Base-by-base conservation (phyloP, 2,113 vertebrate species). In the Anguilla japonica region DNA sequence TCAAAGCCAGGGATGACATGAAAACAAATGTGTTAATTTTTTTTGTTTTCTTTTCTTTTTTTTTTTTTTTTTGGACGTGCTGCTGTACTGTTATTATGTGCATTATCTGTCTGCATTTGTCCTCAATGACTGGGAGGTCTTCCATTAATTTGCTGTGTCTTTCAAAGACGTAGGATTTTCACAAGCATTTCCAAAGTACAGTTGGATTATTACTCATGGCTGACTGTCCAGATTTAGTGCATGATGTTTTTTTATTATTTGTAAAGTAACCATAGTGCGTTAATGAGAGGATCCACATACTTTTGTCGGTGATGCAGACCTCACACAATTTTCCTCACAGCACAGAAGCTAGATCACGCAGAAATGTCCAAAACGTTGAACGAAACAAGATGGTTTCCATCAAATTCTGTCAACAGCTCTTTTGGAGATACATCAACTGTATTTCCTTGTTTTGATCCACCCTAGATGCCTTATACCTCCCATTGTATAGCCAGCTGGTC, bases 1-100 rank as follows among this genome's bases (percentile, higher is more conserved):
- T 20, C 14, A 15, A 41, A 63, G 83, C 20, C 26, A 29, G 18
- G 6, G 0, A 50, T 18, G 67, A 46, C 18, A 40, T 79, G 71
- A 79, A 40, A 87, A 84, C 50, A 87, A 84, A 84, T 82, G 83
- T 87, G 18, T 67, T 53, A 6, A 11, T 53, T 53, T 53, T 67
- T 20, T 6, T 67, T 26, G 4, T 67, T 60, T 15, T 60, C 57
- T 79, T 79, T 13, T 9, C 67, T 22, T 14, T 29, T 4, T 82
- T 83, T 79, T 82, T 34, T 46, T 79, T 56, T 18, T 83, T 63
- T 40, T 43, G 34, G 34, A 26, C 18, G 50, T 79, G 29, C 11
- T 53, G 71, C 13, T 13, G 43, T 20, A 60, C 83, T 83, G 79
- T 83, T 82, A 67, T 87, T 34, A 43, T 87, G 43, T 46, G 9